Evolutionary conservation across 1,140 invertebrate species (phyloP).

Genomic region (Cotesia vestalis): DNA sequence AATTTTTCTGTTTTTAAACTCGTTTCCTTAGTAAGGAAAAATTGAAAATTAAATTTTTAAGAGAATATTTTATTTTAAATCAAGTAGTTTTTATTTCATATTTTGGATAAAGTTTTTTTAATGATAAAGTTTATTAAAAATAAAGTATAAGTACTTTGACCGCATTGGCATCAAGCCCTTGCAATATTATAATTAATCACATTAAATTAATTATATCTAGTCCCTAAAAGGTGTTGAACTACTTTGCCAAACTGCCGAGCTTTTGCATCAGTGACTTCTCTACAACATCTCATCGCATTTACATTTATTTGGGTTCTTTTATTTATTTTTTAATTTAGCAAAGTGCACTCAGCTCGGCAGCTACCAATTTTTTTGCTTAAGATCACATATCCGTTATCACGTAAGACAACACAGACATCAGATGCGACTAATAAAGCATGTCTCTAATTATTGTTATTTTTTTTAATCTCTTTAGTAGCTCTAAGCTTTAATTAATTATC

Average conservation of each 20-base stretch:
- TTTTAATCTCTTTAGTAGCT: too few species aligned
- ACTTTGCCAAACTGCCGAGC: conserved; percentile 48
- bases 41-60: too few species aligned
- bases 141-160: too few species aligned
- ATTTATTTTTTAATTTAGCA: conserved; percentile 32
- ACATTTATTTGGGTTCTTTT: conserved; percentile 26
- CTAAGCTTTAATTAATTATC: too few species aligned
- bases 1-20: too few species aligned
- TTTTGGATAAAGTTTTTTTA: too few species aligned
- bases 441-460: conserved; percentile 38
- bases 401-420: conserved; percentile 56
- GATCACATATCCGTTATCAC: conserved; percentile 23
- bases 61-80: too few species aligned
- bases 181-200: conserved; percentile 13
- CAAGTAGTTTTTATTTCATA: too few species aligned
- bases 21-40: too few species aligned
- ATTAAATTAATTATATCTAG: not conserved
- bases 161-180: too few species aligned
- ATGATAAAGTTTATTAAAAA: too few species aligned
- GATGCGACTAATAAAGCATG: conserved; percentile 63
- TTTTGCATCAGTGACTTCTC: conserved; percentile 29
- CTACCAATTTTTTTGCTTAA: conserved; percentile 15
- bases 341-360: conserved; percentile 38
- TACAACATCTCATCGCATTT: conserved; percentile 19
- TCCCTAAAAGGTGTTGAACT: conserved; percentile 20